phyloP scores from a whole-genome alignment of 2,113 vertebrate species.

The Cephalopholis sonnerati region DNA sequence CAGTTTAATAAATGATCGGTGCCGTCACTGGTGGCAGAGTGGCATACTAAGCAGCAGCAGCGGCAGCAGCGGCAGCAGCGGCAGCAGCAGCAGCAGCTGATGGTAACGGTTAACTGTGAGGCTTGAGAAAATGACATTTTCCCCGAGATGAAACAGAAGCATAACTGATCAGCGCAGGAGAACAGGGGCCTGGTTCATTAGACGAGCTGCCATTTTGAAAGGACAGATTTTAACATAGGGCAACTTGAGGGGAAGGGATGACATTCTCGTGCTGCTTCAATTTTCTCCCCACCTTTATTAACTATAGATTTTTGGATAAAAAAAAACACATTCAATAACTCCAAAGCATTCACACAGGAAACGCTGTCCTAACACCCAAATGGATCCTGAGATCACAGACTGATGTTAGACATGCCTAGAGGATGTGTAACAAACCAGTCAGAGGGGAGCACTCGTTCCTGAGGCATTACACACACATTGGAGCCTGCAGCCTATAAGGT shows the following conservation, averaged over 20 bases:
- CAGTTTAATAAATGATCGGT: conserved; percentile 65
- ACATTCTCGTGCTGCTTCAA: conserved; percentile 34
- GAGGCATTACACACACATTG: conserved; percentile 39
- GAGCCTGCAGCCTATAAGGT: conserved; percentile 47
- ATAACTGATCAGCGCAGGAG: conserved; percentile 20
- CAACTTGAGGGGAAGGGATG: conserved; percentile 34
- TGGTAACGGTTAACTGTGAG: conserved; percentile 23
- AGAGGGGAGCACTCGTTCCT: conserved; percentile 17
- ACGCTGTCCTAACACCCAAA: conserved; percentile 1
- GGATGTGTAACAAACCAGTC: conserved; percentile 44
- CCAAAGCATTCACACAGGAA: background rate
- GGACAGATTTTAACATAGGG: conserved; percentile 58
- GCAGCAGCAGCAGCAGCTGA: conserved; percentile 48
- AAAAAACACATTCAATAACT: background rate
- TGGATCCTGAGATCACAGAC: background rate
- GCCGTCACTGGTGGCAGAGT: conserved; percentile 23
- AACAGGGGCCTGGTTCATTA: conserved; percentile 52
- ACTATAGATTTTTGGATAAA: conserved; percentile 27
- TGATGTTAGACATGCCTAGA: conserved; percentile 27
- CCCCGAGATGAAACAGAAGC: conserved; percentile 54
- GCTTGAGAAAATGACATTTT: conserved; percentile 63
- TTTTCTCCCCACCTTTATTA: conserved; percentile 37
- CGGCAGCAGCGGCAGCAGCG: conserved; percentile 41
- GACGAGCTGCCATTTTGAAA: conserved; percentile 68
- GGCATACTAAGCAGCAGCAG: conserved; percentile 59